phyloP scores from a whole-genome alignment of 2,113 vertebrate genomes.

The Carassius auratus region DNA sequence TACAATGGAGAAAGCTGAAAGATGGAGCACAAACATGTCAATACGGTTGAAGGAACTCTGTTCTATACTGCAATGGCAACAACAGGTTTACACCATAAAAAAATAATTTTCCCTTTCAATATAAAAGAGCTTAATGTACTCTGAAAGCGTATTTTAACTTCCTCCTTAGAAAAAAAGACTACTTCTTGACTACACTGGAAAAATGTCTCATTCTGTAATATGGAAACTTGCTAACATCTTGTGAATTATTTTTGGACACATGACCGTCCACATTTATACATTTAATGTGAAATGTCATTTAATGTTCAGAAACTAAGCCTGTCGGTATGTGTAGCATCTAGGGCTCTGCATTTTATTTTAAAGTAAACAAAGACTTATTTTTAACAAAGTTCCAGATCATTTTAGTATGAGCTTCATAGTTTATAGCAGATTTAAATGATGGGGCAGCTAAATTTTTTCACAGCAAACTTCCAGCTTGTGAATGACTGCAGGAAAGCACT shows the following conservation, averaged over 20 bases:
- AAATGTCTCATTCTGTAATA: background rate
- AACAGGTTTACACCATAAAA: background rate
- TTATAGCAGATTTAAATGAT: background rate
- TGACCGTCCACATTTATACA: background rate
- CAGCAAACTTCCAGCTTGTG: no score
- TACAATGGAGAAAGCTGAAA: slow-evolving; percentile 84
- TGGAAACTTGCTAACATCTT: background rate
- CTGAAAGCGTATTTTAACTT: background rate
- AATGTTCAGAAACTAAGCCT: background rate
- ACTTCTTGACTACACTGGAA: background rate
- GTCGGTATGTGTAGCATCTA: background rate
- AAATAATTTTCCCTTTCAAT: background rate
- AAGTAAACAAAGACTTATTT: background rate
- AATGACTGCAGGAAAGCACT: no score
- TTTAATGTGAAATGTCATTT: background rate
- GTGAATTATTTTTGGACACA: background rate
- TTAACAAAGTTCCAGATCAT: background rate
- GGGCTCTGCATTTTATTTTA: no score
- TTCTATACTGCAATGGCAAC: background rate
- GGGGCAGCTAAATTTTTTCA: no score
- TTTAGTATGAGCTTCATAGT: background rate
- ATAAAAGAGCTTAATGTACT: background rate
- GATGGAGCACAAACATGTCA: background rate
- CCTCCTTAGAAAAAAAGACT: background rate
- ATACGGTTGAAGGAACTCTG: background rate